Conservation (phyloP, 2,797 vertebrate species). For the Mycteria americana region DNA sequence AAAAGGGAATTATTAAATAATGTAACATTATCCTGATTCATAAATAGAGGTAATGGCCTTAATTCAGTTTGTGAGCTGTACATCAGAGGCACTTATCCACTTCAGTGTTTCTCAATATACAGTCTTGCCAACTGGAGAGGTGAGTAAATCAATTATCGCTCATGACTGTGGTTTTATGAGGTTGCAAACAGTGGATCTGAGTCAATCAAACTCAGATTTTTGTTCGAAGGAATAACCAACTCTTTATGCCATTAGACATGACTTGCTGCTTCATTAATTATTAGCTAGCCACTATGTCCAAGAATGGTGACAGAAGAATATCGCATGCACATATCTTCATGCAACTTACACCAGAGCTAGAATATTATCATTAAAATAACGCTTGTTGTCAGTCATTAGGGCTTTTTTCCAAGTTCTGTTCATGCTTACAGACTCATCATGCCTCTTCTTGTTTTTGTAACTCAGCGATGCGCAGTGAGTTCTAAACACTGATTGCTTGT, state of each 20-base stretch:
- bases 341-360: slow-evolving; percentile 17
- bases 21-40: background rate
- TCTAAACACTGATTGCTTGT: slow-evolving; percentile 38
- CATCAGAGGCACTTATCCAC: background rate
- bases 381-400: slow-evolving; percentile 47
- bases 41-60: background rate
- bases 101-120: background rate
- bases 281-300: slow-evolving; percentile 43
- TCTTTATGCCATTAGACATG: slow-evolving; percentile 57
- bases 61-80: background rate
- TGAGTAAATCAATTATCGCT: slow-evolving; percentile 42
- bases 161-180: slow-evolving; percentile 39
- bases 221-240: slow-evolving; percentile 58
- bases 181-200: slow-evolving; percentile 34
- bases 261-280: slow-evolving; percentile 70
- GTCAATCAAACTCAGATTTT: slow-evolving; percentile 57
- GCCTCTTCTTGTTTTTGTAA: slow-evolving; percentile 61
- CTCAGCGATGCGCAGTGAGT: slow-evolving; percentile 32
- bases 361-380: slow-evolving; percentile 44
- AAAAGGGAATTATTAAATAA: background rate
- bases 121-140: background rate
- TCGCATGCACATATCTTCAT: background rate
- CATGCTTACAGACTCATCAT: slow-evolving; percentile 40
- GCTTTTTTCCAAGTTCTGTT: slow-evolving; percentile 62
- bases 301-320: slow-evolving; percentile 64